Base-by-base conservation (phyloP, 2,797 vertebrate genomes). In the Smutsia temminckii region DNA sequence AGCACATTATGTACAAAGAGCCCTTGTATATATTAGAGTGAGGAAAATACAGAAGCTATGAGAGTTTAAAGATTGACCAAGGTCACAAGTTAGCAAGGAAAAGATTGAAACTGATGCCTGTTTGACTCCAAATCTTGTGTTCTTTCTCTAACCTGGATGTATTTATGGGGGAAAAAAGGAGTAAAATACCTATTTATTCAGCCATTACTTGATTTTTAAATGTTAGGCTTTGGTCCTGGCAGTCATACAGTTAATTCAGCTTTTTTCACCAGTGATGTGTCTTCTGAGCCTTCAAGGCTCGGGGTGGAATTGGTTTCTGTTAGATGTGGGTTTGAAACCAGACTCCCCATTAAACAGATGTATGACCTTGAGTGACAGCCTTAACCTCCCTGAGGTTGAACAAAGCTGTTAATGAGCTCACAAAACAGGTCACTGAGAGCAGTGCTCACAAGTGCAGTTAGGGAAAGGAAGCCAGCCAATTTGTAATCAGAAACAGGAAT, bases 371-470 rank as follows among this genome's bases (percentile, higher is more conserved):
- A 93, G 23, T 91, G 85, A 53, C 63, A 85, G 10, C 8, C 18
- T 84, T 79, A 59, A 91, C 81, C 49, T 91, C 69, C 78, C 64
- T 68, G 83, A 80, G 83, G 83, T 66, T 94, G 64, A 91, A 95
- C 81, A 96, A 95, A 97, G 49, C 85, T 95, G 23, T 63, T 95
- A 96, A 95, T 96, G 96, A 95, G 32, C 79, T 95, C 68, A 71
- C 74, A 93, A n/a, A 86, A 40, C 34, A 69, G 49, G 32, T 89
- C 17, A 59, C 83, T 42, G 55, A 64, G 29, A 92, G 57, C 71
- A 34, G 59, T 93, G 61, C 53, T 91, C 84, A 83, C 68, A 55
- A 92, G 80, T 69, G 51, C 87, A 94, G 59, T 92, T 93, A 96
- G 72, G 42, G 25, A 86, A 37, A 69, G 69, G 77, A 95, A 88